Conservation (phyloP, 2,113 vertebrate genomes). For the Xyrauchen texanus region DNA sequence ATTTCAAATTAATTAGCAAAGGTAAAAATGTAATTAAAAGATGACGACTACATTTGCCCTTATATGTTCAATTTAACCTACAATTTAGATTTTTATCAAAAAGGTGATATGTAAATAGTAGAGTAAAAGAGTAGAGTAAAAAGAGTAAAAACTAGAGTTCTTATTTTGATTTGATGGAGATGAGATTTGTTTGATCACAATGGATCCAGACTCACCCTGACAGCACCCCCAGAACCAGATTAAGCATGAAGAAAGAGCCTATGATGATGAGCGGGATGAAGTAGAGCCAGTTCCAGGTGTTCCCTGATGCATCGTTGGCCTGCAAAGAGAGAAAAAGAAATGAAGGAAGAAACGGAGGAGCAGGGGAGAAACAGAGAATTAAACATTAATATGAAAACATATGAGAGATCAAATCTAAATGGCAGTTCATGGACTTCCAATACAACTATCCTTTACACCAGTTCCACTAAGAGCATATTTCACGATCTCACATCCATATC, state of each 20-base stretch:
- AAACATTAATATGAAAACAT: background rate
- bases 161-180: too few relatives aligned
- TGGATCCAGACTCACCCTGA: conserved; percentile 69
- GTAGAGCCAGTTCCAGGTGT: conserved; percentile 86
- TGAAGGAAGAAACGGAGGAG: background rate
- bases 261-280: conserved; percentile 81
- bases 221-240: conserved; percentile 80
- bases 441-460: background rate
- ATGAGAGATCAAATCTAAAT: background rate
- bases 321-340: conserved; percentile 58
- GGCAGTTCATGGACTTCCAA: too few relatives aligned
- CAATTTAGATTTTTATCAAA: too few relatives aligned
- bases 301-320: conserved; percentile 93
- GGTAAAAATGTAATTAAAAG: too few relatives aligned
- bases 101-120: too few relatives aligned
- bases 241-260: conserved; percentile 79
- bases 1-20: too few relatives aligned
- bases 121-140: too few relatives aligned
- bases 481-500: background rate
- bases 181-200: background rate
- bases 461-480: background rate
- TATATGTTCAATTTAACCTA: too few relatives aligned
- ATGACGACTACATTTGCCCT: too few relatives aligned
- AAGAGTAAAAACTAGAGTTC: too few relatives aligned
- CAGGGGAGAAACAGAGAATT: background rate